Evolutionary conservation across 2,888 invertebrate genomes (phyloP).

Genomic region (Melipona beecheii): DNA sequence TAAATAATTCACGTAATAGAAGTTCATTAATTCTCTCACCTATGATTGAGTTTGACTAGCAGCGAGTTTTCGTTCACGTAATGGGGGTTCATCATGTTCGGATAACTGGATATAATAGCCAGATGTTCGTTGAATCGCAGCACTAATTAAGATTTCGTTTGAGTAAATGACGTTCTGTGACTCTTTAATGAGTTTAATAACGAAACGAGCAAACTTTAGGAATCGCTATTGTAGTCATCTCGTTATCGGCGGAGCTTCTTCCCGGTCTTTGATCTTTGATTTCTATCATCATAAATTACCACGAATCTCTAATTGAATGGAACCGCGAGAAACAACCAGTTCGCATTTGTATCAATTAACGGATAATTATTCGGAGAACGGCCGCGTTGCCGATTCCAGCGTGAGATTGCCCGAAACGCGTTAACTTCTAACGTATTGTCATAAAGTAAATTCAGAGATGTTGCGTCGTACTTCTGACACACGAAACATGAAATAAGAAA

Average conservation of each 20-base stretch:
- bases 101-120: too few relatives aligned
- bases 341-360: slow-evolving; percentile 39
- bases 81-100: too few relatives aligned
- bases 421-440: slow-evolving; percentile 7
- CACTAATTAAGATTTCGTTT: too few relatives aligned
- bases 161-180: too few relatives aligned
- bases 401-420: not conserved
- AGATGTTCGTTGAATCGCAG: too few relatives aligned
- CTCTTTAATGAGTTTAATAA: not conserved
- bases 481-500: too few relatives aligned
- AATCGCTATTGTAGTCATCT: too few relatives aligned
- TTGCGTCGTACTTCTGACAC: too few relatives aligned
- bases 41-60: too few relatives aligned
- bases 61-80: too few relatives aligned
- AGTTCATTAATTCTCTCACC: too few relatives aligned
- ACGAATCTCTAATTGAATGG: slow-evolving; percentile 7
- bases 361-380: slow-evolving; percentile 10
- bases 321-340: slow-evolving; percentile 11
- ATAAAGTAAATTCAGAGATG: not conserved
- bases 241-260: not conserved
- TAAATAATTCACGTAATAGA: too few relatives aligned
- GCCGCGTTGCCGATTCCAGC: slow-evolving; percentile 8
- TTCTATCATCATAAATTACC: not conserved
- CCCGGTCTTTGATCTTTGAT: not conserved
- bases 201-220: not conserved